Base-by-base conservation (phyloP, 1,140 invertebrate genomes). In the Heliconius himera region DNA sequence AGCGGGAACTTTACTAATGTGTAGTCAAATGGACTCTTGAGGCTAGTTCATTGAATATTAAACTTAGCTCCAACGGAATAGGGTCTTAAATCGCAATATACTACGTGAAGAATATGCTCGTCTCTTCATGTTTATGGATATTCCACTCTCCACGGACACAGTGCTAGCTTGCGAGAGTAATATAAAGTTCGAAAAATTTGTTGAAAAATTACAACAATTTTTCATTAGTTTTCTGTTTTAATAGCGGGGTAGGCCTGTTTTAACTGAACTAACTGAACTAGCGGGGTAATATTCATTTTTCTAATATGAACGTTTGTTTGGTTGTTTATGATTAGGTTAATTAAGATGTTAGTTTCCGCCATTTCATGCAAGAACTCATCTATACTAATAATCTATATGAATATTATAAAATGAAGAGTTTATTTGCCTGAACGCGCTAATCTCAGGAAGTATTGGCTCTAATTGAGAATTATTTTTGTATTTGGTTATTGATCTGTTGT, bases 11-110 rank as follows among this genome's bases (percentile, higher is more conserved):
- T 94, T 93, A 93, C 91, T 93, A 93, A 94, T 93, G 88, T 88
- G 87, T 91, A 93, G 91, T 93, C 91, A 94, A 92, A 94, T 93
- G 90, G 91, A 91, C 91, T 91, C 91, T 88, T 82, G 89, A 90
- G 91, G 79, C 81, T 87, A 81, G 76, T 26, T 79, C 81, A 86
- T 83, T 74, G 78, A 80, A 93, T 89, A 91, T 86, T 77, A 76
- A 80, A 78, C 87, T 86, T 82, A 91, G 89, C 82, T 60, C 75
- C 74, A 26, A 76, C 8, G 75, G 33, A 60, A 80, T 87, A 91
- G 80, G 83, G 87, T 84, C 36, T 73, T 85, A 87, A 84, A 82
- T 82, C 49, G 73, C 75, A 82, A 84, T 87, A 84, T 83, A 70
- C 66, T 71, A 83, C 81, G 83, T 85, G 41, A 77, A 78, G 82